These are phyloP conservation scores for Cebus imitator DNA, from an alignment of 2,113 vertebrate genomes.

Conservation along the genomic window DNA sequence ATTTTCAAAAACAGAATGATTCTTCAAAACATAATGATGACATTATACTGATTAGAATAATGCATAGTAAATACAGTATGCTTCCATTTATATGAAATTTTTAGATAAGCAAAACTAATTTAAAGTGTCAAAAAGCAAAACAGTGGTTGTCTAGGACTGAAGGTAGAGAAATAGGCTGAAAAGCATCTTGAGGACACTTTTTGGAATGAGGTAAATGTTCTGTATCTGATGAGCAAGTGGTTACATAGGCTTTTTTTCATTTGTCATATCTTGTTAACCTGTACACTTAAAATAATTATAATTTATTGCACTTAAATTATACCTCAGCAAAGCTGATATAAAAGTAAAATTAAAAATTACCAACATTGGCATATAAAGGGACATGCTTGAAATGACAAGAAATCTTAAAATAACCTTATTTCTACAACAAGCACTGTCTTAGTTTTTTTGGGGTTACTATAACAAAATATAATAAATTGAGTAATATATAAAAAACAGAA, in stretches of 20 bases:
- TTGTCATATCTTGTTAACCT: not conserved
- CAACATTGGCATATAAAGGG: not conserved
- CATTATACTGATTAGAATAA: not conserved
- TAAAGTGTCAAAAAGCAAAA: not conserved
- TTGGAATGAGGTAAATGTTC: not conserved
- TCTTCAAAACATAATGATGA: not conserved
- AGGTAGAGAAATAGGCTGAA: not conserved
- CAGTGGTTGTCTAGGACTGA: not conserved
- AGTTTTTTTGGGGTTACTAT: not conserved
- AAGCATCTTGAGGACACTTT: not conserved
- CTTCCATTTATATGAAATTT: not conserved
- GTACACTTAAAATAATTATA: not conserved
- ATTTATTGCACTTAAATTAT: conserved; percentile 27
- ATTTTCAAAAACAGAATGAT: not conserved
- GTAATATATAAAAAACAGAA: not conserved
- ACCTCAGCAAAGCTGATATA: not conserved
- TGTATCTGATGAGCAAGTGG: not conserved
- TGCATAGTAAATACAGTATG: not conserved
- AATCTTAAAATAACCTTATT: not conserved
- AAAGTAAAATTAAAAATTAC: conserved; percentile 39
- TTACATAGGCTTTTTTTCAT: not conserved
- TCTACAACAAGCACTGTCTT: not conserved
- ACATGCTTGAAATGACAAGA: not conserved
- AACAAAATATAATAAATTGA: not conserved
- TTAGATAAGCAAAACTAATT: not conserved